Percentiles rank a stretch among this genome's conserved stretches.
These are phyloP conservation scores for Lottia scabra DNA, from an alignment of 2,888 invertebrate genomes.

Conservation along the genomic window DNA sequence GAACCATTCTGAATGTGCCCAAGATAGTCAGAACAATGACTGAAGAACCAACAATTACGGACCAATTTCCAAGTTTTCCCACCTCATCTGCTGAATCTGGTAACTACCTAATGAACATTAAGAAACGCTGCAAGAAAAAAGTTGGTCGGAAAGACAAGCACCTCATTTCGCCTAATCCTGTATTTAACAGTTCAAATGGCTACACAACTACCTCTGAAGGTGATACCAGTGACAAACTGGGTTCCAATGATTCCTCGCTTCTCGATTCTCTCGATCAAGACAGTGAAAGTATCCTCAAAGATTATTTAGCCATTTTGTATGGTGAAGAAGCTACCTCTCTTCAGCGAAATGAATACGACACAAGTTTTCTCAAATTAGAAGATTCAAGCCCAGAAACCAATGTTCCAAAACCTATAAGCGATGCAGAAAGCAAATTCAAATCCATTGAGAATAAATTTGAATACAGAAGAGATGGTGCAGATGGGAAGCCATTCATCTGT, in stretches of 20 bases:
- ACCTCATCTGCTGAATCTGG: not conserved
- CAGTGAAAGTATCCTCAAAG: not conserved
- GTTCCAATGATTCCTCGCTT: not conserved
- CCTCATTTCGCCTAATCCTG: not conserved
- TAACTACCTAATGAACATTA: not conserved
- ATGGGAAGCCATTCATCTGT: slow-evolving; percentile 12
- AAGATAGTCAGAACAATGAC: no score
- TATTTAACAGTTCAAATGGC: not conserved
- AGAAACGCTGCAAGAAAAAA: not conserved
- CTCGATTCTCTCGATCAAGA: no score
- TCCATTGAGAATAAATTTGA: not conserved
- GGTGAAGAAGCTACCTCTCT: not conserved
- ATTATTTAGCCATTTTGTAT: not conserved
- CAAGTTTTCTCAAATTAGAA: not conserved
- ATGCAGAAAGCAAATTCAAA: not conserved
- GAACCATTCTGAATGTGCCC: no score
- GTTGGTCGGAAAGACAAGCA: not conserved
- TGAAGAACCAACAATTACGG: no score
- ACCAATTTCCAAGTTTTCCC: no score
- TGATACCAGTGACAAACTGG: not conserved
- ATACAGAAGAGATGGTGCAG: not conserved
- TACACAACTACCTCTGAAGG: not conserved
- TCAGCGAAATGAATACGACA: not conserved
- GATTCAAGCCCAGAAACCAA: not conserved
- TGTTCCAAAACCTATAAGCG: not conserved